Base-by-base conservation (phyloP, 1,140 invertebrate genomes). In the Aricia agestis region DNA sequence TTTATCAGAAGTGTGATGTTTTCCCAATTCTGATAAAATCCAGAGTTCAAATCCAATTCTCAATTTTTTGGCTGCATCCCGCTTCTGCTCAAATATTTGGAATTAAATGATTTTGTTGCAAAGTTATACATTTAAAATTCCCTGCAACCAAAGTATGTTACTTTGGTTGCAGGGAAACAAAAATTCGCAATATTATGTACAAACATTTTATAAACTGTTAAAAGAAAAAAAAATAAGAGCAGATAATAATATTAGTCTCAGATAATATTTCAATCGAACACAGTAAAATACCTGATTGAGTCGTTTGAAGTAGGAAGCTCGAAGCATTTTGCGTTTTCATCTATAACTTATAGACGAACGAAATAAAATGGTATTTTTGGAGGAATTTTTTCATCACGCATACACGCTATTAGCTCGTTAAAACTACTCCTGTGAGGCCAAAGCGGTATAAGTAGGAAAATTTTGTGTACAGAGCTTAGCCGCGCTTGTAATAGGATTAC, bases 291-390 rank as follows among this genome's bases (percentile, higher is more conserved):
- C 86, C 83, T 88, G 85, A 65, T 81, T 79, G 70, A 85, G 83
- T 76, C 82, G 80, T 78, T 85, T 83, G 75, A 89, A 84, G 66
- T 86, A 87, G 61, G 87, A 80, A 11, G 82, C 86, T 57, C 89
- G 89, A 73, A 87, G 74, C 87, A 91, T 91, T 78, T 76, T 73
- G 52, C 13, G 41, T 41, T 19, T 18, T 59, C 31, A 19, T 41
- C 59, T 7, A 25, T 15, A 15, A 15, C 10, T 52, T 42, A 10
- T 11, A 61, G 10, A 18, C 58, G 52, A 36, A 7, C 41, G 19
- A 69, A 41, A 36, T 58, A 42, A 59, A 36, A 19, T 41, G 36
- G 17, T 41, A 17, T 45, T 41, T 42, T 19, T 45, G 36, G 45
- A 1, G 0, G 7, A 52, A 36, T 36, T 36, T 36, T 36, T 36